Evolutionary conservation across 2,888 invertebrate species (phyloP).

Genomic region (Sepiola atlantica): DNA sequence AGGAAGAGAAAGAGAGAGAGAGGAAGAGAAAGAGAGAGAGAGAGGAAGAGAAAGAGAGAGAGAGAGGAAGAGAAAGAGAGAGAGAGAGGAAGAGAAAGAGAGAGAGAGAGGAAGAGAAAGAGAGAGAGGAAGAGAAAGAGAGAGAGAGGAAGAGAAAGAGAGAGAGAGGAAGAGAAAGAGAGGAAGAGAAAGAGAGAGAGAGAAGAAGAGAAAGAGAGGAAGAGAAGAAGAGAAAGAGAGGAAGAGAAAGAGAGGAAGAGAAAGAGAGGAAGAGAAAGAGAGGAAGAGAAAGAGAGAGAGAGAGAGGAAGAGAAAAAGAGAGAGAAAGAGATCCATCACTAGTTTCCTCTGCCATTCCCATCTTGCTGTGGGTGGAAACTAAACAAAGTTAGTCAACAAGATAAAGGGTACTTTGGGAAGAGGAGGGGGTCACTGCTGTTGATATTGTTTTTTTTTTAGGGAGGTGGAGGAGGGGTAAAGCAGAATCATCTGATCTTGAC

Average conservation of each 20-base stretch:
- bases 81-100: neutral
- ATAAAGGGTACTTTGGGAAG: too few species aligned
- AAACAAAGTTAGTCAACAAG: too few species aligned
- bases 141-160: neutral
- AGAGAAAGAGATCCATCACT: too few species aligned
- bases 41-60: neutral
- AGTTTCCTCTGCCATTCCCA: too few species aligned
- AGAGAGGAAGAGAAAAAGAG: too few species aligned
- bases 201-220: neutral
- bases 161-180: neutral
- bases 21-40: neutral
- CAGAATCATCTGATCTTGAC: too few species aligned
- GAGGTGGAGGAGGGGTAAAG: too few species aligned
- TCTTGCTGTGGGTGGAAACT: too few species aligned
- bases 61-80: neutral
- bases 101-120: neutral
- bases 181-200: neutral
- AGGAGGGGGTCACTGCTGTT: too few species aligned
- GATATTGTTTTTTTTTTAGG: too few species aligned
- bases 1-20: neutral
- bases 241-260: neutral
- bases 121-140: neutral
- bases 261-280: neutral
- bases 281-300: neutral
- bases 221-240: neutral